phyloP scores from a whole-genome alignment of 2,113 vertebrate genomes.

The Puffinus mauretanicus region DNA sequence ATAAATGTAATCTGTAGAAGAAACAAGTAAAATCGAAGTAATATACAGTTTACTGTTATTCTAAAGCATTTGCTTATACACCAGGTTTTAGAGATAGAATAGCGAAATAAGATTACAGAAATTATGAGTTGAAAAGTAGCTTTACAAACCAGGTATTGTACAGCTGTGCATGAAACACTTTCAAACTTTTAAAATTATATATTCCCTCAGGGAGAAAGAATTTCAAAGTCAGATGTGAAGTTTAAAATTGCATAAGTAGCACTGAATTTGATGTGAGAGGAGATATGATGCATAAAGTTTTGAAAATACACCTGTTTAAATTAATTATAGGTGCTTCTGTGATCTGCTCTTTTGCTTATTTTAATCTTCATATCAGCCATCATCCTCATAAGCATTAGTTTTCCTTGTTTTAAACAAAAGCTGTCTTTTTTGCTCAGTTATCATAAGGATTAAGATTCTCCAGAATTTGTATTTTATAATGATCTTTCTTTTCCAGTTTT shows the following conservation, averaged over 20 bases:
- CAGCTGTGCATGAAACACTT: not conserved
- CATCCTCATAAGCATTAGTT: not conserved
- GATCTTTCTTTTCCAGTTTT: not conserved
- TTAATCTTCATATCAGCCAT: not conserved
- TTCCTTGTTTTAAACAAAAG: not conserved
- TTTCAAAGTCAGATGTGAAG: not conserved
- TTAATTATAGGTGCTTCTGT: not conserved
- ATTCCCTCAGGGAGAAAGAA: not conserved
- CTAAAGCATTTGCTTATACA: not conserved
- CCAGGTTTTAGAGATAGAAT: not conserved
- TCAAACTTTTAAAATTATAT: not conserved
- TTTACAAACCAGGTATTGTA: not conserved
- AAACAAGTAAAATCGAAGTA: not conserved
- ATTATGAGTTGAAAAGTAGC: not conserved
- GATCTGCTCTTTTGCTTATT: not conserved
- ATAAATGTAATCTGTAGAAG: not conserved
- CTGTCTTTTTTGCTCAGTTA: not conserved
- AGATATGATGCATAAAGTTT: not conserved
- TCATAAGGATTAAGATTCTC: not conserved
- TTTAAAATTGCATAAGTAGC: not conserved
- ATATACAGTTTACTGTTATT: not conserved
- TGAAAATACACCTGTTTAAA: slow-evolving; percentile 1
- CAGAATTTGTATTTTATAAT: not conserved
- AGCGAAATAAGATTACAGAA: not conserved
- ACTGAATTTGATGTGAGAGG: not conserved